These are phyloP conservation scores for Cactoblastis cactorum DNA, from an alignment of 2,888 invertebrate genomes.

Conservation along the genomic window DNA sequence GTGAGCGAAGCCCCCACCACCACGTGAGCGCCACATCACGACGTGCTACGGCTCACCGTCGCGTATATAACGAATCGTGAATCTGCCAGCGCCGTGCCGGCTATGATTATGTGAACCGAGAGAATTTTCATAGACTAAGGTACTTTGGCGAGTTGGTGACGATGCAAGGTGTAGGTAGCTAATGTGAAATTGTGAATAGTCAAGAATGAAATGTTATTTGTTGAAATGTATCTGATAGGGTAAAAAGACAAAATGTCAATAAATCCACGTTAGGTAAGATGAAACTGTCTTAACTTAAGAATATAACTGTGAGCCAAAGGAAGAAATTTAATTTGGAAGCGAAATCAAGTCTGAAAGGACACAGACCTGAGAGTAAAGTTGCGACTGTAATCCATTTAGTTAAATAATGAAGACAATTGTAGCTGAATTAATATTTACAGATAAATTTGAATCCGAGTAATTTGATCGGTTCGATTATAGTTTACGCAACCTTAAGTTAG, in stretches of 20 bases:
- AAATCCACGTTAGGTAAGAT: conserved; percentile 39
- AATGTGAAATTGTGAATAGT: conserved; percentile 68
- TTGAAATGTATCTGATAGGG: conserved; percentile 59
- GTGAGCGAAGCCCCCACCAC: conserved; percentile 37
- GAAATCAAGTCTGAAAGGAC: neutral
- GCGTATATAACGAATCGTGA: conserved; percentile 25
- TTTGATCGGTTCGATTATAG: neutral
- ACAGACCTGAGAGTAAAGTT: conserved; percentile 4
- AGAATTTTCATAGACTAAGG: conserved; percentile 42
- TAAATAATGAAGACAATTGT: neutral
- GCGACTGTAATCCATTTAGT: conserved; percentile 4
- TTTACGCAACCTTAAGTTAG: conserved; percentile 17
- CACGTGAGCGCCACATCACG: conserved; percentile 41
- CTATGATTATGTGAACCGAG: conserved; percentile 47
- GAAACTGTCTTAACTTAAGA: conserved; percentile 34
- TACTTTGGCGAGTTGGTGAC: conserved; percentile 46
- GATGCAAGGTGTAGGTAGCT: conserved; percentile 59
- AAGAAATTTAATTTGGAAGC: conserved; percentile 46
- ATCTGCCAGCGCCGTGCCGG: conserved; percentile 23
- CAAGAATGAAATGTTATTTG: conserved; percentile 67
- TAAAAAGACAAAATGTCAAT: conserved; percentile 57
- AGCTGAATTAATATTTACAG: conserved; percentile 10
- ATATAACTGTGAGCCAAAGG: conserved; percentile 37
- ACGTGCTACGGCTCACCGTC: conserved; percentile 20
- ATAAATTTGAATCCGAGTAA: no score